A percentile compares a stretch with the other conserved stretches of the same genome.
Evolutionary conservation across 2,888 invertebrate genomes (phyloP).

Genomic region (Protonemura montana): DNA sequence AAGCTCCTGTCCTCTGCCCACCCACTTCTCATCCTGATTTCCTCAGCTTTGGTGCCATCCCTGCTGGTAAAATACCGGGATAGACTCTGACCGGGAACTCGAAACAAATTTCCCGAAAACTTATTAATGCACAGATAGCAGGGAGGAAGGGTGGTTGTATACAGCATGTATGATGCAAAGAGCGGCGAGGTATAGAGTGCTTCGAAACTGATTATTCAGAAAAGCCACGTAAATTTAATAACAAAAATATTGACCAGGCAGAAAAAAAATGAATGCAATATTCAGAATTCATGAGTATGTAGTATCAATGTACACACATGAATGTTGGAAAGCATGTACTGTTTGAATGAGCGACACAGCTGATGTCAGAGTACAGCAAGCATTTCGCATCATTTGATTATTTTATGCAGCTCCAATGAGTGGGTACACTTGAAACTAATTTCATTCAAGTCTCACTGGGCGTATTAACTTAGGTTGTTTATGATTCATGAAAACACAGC

Average conservation of each 20-base stretch:
- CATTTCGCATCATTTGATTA: neutral
- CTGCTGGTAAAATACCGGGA: neutral
- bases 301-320: neutral
- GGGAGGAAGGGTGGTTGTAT: neutral
- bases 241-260: neutral
- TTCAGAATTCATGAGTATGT: neutral
- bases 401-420: neutral
- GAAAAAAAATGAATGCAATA: neutral
- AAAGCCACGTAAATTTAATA: slow-evolving; percentile 7
- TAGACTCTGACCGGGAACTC: neutral
- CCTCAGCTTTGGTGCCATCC: neutral
- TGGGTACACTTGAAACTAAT: neutral
- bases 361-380: too few relatives aligned
- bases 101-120: neutral
- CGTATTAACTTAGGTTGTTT: neutral
- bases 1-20: too few relatives aligned
- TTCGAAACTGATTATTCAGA: neutral
- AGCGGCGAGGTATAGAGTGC: neutral
- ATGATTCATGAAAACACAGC: neutral
- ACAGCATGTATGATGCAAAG: neutral
- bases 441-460: neutral
- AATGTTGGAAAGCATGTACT: too few relatives aligned
- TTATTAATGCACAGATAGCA: neutral
- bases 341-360: too few relatives aligned
- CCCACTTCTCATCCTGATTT: neutral